Evolutionary conservation across 1,140 invertebrate genomes (phyloP), one percentile per base, ranked within the genome.

Genomic region (Ylistrum balloti): DNA sequence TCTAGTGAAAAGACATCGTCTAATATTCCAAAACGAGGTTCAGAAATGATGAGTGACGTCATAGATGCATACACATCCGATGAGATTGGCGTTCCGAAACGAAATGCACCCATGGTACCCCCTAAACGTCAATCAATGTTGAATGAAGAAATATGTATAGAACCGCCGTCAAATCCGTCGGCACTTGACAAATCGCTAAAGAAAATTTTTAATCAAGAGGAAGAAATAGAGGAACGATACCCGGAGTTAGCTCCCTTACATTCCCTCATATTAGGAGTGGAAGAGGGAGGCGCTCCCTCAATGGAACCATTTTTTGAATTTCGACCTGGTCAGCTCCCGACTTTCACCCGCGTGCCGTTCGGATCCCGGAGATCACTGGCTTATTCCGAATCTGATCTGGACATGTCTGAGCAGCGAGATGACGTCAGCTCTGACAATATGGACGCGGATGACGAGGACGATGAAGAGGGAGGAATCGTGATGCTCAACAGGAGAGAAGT

Each of bases 381-480:
- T 91, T 87, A 91, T 17, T 94, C 94, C n/a, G 94, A 94, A 88
- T 95, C 94, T 0, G 94, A 95, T 38, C 91, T 95, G 33, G 94
- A 95, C 41, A 92, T 94, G 34, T 95, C 94, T 0, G 94, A 95
- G 74, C 92, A 92, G 33, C 87, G 92, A 33, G 94, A 95, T 92
- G 93, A 94, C 74, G 91, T 91, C 38, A 93, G 93, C 48, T 93
- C 93, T 13, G 93, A 94, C 85, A 93, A 92, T 86, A 92, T 94
- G 91, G 93, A 94, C 38, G 94, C 94, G 17, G 94, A 95, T 88
- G 94, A 95, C 86, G 94, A 95, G 41, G 56, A 74, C n/a, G 56
- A 74, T 11, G 94, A 92, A 28, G 94, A 95, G 33, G 93, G 92
- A 32, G 88, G 91, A 1, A 90, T 91, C 3, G n/a, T 74, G 56